phyloP scores from a whole-genome alignment of 2,888 invertebrate genomes.

The Noctua fimbriata region DNA sequence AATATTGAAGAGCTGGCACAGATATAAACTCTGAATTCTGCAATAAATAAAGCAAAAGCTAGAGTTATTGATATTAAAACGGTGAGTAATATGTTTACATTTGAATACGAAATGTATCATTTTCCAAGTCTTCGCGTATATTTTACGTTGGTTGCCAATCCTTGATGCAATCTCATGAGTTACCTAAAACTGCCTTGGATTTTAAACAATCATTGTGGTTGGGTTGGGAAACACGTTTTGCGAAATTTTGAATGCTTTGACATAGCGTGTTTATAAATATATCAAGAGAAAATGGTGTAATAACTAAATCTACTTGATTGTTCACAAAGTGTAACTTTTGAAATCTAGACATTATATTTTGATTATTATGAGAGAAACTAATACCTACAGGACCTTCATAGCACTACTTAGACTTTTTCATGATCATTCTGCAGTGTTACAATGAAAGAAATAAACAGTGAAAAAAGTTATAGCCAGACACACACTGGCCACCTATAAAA shows the following conservation, averaged over 20 bases:
- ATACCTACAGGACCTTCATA: background rate
- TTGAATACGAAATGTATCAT: conserved; percentile 51
- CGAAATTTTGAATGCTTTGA: conserved; percentile 28
- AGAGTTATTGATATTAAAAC: conserved; percentile 49
- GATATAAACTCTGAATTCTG: conserved; percentile 15
- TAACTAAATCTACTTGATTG: conserved; percentile 29
- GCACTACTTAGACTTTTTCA: background rate
- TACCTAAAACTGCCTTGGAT: conserved; percentile 50
- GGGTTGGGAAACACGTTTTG: conserved; percentile 49
- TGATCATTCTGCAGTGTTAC: background rate
- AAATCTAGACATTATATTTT: conserved; percentile 11
- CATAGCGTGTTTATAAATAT: conserved; percentile 38
- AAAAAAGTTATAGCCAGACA: background rate
- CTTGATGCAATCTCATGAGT: conserved; percentile 52
- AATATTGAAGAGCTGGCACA: conserved; percentile 14
- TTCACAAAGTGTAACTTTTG: conserved; percentile 19
- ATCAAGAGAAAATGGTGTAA: conserved; percentile 29
- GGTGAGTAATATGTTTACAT: conserved; percentile 46
- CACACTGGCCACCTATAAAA: conserved; percentile 40
- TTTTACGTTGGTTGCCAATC: conserved; percentile 45
- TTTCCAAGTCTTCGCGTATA: conserved; percentile 35
- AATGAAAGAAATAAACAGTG: background rate
- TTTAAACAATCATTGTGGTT: conserved; percentile 48
- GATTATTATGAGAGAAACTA: background rate
- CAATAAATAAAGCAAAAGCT: conserved; percentile 40